Percentiles rank a stretch among this genome's conserved stretches.
phyloP scores from a whole-genome alignment of 2,888 invertebrate species.

The Cabera pusaria region DNA sequence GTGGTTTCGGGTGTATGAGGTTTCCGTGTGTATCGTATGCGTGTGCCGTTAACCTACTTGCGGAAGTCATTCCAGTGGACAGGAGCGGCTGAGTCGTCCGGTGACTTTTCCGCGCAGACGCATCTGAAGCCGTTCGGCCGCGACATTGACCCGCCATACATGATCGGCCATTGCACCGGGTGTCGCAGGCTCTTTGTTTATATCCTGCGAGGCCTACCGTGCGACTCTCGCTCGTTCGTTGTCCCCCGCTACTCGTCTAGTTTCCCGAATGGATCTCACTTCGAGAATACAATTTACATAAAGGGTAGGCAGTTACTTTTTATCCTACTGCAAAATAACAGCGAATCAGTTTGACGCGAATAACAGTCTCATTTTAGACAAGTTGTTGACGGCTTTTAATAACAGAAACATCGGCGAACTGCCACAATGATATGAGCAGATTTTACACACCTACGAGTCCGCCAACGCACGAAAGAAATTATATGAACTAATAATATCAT shows the following conservation, averaged over 20 bases:
- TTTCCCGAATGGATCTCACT: slow-evolving; percentile 16
- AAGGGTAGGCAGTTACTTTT: slow-evolving; percentile 27
- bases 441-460: slow-evolving; percentile 8
- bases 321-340: slow-evolving; percentile 29
- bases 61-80: slow-evolving; percentile 57
- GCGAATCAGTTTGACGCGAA: slow-evolving; percentile 29
- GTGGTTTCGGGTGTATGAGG: slow-evolving; percentile 24
- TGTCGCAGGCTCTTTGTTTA: slow-evolving; percentile 82
- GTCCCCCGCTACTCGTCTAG: slow-evolving; percentile 36
- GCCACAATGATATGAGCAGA: slow-evolving; percentile 6
- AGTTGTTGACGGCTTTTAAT: slow-evolving; percentile 7
- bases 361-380: slow-evolving; percentile 19
- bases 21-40: slow-evolving; percentile 27
- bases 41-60: slow-evolving; percentile 70
- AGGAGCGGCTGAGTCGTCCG: slow-evolving; percentile 53
- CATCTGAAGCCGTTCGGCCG: slow-evolving; percentile 69
- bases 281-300: slow-evolving; percentile 23
- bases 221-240: slow-evolving; percentile 50
- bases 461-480: slow-evolving; percentile 19
- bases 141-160: slow-evolving; percentile 80
- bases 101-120: slow-evolving; percentile 65
- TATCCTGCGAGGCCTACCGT: slow-evolving; percentile 61
- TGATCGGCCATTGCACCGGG: slow-evolving; percentile 78
- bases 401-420: slow-evolving; percentile 5
- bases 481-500: neutral